These are phyloP conservation scores for Imbricaverruca yamaguchii DNA, from an alignment of 2,888 invertebrate genomes.

Conservation along the genomic window DNA sequence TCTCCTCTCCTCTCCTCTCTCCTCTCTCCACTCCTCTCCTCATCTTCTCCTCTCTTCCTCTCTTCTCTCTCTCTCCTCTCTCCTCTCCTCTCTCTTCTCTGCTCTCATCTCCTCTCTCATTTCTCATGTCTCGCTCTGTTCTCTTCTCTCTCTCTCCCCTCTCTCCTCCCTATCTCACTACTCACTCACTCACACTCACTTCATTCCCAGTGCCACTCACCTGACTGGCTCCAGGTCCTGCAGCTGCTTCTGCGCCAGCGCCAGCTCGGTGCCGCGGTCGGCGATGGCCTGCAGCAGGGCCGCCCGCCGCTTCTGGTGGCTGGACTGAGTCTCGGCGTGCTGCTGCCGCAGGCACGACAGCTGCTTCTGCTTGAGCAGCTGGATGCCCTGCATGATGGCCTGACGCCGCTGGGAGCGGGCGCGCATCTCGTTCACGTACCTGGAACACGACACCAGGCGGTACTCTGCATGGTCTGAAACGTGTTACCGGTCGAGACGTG, in stretches of 20 bases:
- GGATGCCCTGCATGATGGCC: slow-evolving; percentile 17
- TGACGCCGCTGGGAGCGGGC: slow-evolving; percentile 1
- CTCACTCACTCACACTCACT: too few species aligned
- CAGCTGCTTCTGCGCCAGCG: slow-evolving; percentile 16
- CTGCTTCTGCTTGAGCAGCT: slow-evolving; percentile 7
- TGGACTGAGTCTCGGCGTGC: not conserved
- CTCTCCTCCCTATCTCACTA: too few species aligned
- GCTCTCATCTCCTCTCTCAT: too few species aligned
- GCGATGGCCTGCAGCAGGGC: not conserved
- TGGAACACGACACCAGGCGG: not conserved
- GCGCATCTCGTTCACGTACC: slow-evolving; percentile 11
- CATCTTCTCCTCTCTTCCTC: too few species aligned
- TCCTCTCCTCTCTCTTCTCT: too few species aligned
- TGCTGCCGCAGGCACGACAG: not conserved
- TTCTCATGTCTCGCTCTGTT: too few species aligned
- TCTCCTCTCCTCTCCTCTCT: too few species aligned
- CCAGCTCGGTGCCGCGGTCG: not conserved
- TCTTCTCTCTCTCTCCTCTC: too few species aligned
- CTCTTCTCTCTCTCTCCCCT: too few species aligned
- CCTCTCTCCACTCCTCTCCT: too few species aligned
- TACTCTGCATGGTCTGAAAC: not conserved
- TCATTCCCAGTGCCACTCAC: not conserved
- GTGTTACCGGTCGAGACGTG: too few species aligned
- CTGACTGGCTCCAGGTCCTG: slow-evolving; percentile 14
- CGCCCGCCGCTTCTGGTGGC: not conserved